phyloP scores from a whole-genome alignment of 1,140 invertebrate species.

The Drosophila subobscura region DNA sequence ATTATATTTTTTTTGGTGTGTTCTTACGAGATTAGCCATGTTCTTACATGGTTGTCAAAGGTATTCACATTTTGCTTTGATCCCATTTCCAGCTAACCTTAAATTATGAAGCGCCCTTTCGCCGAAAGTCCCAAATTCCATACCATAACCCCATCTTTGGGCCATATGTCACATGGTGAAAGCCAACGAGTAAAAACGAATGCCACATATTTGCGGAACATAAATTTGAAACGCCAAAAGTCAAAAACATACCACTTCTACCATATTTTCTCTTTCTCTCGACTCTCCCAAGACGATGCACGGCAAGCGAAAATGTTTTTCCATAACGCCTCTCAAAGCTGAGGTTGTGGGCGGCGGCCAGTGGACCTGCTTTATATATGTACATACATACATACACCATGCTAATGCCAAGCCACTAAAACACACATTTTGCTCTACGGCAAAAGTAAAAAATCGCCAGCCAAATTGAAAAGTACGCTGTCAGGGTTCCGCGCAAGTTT shows the following conservation, averaged over 20 bases:
- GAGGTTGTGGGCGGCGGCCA: conserved; percentile 25
- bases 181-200: conserved; percentile 22
- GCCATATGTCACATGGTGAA: conserved; percentile 21
- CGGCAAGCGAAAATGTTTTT: conserved; percentile 52
- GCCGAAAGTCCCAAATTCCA: neutral
- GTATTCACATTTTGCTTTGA: conserved; percentile 7
- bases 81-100: neutral
- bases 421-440: conserved; percentile 63
- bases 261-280: conserved; percentile 22
- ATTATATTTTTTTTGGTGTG: neutral
- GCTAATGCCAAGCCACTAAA: conserved; percentile 76
- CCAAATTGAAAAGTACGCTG: conserved; percentile 62
- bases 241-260: conserved; percentile 39
- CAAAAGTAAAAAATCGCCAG: conserved; percentile 54
- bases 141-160: neutral
- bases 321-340: neutral
- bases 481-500: conserved; percentile 53
- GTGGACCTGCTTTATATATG: conserved; percentile 56
- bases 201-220: conserved; percentile 64
- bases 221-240: conserved; percentile 57
- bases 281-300: conserved; percentile 22
- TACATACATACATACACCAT: conserved; percentile 63
- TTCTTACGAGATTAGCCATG: no score
- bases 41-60: no score
- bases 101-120: neutral